These are phyloP conservation scores for Abrostola triplasia DNA, from an alignment of 2,888 invertebrate species.

Conservation along the genomic window DNA sequence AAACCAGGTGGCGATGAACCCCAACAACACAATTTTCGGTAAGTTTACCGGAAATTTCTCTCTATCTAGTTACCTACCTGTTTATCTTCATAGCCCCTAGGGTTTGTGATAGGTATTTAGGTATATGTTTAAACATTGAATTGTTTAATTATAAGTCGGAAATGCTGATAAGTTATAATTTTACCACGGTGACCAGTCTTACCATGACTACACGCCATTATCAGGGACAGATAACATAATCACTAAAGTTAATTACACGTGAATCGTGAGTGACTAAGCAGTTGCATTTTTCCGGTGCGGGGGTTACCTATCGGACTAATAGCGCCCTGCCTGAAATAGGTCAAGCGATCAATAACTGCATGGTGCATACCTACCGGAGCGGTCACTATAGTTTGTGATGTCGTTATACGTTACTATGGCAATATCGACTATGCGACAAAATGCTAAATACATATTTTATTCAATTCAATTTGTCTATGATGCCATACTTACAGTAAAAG, in stretches of 20 bases:
- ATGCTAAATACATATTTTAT: too few relatives aligned
- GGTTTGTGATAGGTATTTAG: background rate
- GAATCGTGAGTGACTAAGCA: slow-evolving; percentile 10
- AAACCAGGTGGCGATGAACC: slow-evolving; percentile 96
- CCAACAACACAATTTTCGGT: slow-evolving; percentile 95
- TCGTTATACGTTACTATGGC: too few relatives aligned
- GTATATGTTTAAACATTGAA: background rate
- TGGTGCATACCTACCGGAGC: too few relatives aligned
- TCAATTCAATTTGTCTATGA: too few relatives aligned
- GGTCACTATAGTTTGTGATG: too few relatives aligned
- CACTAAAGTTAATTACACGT: slow-evolving; percentile 7
- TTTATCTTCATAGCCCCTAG: too few relatives aligned
- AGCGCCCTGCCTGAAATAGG: slow-evolving; percentile 35
- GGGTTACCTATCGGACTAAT: slow-evolving; percentile 9
- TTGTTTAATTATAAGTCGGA: too few relatives aligned
- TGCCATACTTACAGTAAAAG: too few relatives aligned
- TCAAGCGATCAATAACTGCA: slow-evolving; percentile 26
- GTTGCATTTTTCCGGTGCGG: background rate
- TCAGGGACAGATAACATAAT: slow-evolving; percentile 24
- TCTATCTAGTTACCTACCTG: background rate
- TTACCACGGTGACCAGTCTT: background rate
- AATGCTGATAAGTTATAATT: too few relatives aligned
- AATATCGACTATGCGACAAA: too few relatives aligned
- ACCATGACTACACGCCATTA: background rate
- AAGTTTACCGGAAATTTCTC: slow-evolving; percentile 65